Evolutionary conservation across 2,797 vertebrate species (phyloP), one percentile per base, ranked within the genome.

Genomic region (Myotis findleyi): DNA sequence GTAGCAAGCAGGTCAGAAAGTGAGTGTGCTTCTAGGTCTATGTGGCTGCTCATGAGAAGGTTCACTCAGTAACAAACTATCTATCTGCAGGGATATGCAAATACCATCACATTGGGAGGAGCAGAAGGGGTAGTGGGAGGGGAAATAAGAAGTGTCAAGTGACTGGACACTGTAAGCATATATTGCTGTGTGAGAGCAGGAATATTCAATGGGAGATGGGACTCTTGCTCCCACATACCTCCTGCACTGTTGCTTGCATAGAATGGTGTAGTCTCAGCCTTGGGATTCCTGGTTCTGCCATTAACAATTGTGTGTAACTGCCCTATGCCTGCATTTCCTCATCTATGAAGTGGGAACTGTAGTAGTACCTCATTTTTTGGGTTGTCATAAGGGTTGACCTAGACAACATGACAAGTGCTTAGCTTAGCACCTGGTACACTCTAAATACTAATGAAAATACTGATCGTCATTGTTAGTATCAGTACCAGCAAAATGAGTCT

Each of bases 1-100:
- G n/a, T 21, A 59, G 53, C 27, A 92, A 92, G 85, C 53, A 88
- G 49, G 36, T 92, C 51, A 73, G 81, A 57, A 57, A 92, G 73
- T 14, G 0, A 1, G 79, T 16, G 10, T 64, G 55, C 41, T 73
- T 88, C 5, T 23, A 66, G 14, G 18, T 57, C 49, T 41, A 25
- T 27, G 36, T 18, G 25, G 38, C 9, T 91, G 71, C 44, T 88
- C 49, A 72, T 55, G n/a, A 90, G 47, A 71, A n/a, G 30, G 49
- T 53, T 84, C 55, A 64, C 3, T 80, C 27, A 7, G 33, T n/a
- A 71, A 87, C 69, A 81, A 21, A 9, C 38, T 38, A 72, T 72
- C 23, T 62, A 83, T 59, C 7, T 21, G n/a, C 33, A 68, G 25
- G 21, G 53, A 55, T 79, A 71, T 20, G 16, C 30, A 6, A 76